phyloP scores from a whole-genome alignment of 1,140 invertebrate genomes.

The Lepidurus apus region DNA sequence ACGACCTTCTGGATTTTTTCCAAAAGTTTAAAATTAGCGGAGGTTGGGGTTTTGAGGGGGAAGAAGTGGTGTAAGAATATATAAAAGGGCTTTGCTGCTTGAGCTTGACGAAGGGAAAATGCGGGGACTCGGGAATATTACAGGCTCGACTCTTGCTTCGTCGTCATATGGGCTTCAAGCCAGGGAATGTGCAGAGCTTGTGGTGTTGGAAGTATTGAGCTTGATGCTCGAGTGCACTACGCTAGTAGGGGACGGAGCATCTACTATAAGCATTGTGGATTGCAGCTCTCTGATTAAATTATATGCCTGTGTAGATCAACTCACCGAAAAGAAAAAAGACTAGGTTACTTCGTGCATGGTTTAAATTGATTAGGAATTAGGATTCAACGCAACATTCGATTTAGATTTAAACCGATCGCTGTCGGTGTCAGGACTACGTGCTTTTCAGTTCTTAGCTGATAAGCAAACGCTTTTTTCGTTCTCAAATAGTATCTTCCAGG shows the following conservation, averaged over 20 bases:
- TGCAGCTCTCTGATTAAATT: background rate
- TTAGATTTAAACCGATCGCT: too few relatives aligned
- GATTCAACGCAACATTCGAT: too few relatives aligned
- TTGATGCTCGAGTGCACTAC: background rate
- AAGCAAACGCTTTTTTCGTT: too few relatives aligned
- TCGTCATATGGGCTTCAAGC: slow-evolving; percentile 16
- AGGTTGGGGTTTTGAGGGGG: background rate
- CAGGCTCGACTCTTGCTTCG: background rate
- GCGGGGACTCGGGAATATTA: slow-evolving; percentile 1
- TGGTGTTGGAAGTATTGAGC: background rate
- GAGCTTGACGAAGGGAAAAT: background rate
- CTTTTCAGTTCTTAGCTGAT: too few relatives aligned
- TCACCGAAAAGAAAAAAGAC: background rate
- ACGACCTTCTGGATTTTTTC: slow-evolving; percentile 21
- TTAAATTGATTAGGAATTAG: too few relatives aligned
- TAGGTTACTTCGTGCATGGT: too few relatives aligned
- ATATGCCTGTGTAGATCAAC: background rate
- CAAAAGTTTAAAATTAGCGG: slow-evolving; percentile 19
- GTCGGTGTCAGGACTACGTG: too few relatives aligned
- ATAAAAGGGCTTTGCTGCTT: background rate
- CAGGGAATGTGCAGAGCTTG: slow-evolving; percentile 17
- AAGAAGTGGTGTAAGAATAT: background rate
- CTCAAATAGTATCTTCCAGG: too few relatives aligned
- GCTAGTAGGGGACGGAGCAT: background rate
- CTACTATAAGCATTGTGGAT: background rate